Base-by-base conservation (phyloP, 2,113 vertebrate species). In the Nycticebus coucang region DNA sequence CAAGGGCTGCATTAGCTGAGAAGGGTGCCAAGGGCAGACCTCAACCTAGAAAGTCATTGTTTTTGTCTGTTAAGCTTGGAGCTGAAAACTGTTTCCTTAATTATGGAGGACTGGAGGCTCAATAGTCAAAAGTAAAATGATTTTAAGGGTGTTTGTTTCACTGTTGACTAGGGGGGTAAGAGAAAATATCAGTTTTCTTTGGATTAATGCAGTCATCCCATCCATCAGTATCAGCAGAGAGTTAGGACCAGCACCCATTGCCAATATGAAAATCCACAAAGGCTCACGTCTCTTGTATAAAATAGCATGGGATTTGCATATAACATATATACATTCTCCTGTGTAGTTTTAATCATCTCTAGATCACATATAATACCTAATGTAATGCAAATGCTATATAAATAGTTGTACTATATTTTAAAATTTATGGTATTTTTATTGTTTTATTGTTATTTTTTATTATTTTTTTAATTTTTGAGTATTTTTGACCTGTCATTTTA, bases 71-170 rank as follows among this genome's bases (percentile, higher is more conserved):
- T 94, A 66, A 95, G 71, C 83, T 59, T 35, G 41, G 57, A 91
- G 35, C 62, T 89, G 64, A 93, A 97, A 66, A 24, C 55, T 80
- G 75, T 94, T 95, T 84, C 94, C 95, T 96, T 94, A 80, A 94
- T 96, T 97, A 95, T 75, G 74, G 55, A 45, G 77, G 26, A 93
- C 66, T 81, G 74, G 57, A 74, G 91, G 74, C 35, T 92, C 83
- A 95, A 22, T 87, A 94, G 79, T 94, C 74, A 95, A 91, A 95
- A 80, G 28, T 83, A 66, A 94, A 89, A 91, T 89, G 75, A 92
- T 80, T 82, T 97, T 66, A 77, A 77, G 75, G 87, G 81, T 92
- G 45, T 97, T 96, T 94, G 69, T 97, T 95, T 94, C 87, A 92
- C 81, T 93, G 72, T 37, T 84, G 92, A 94, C 59, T 94, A 59